These are phyloP conservation scores for Bufo bufo DNA, from an alignment of 2,113 vertebrate species.

Conservation along the genomic window DNA sequence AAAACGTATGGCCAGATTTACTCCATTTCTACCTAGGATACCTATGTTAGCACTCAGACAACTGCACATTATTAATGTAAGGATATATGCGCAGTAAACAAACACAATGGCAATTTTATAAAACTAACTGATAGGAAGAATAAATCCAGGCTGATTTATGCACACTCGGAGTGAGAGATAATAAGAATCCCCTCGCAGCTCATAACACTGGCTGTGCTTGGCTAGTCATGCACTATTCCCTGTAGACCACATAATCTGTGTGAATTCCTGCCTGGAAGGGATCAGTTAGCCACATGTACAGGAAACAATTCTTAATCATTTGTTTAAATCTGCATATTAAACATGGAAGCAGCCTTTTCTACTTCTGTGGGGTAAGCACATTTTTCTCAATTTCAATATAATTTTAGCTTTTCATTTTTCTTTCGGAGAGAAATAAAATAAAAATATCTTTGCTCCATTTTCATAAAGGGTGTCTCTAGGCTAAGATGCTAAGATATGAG, in stretches of 20 bases:
- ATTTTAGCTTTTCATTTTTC: not conserved
- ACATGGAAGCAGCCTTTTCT: conserved; percentile 17
- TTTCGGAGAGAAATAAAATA: conserved; percentile 8
- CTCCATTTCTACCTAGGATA: not conserved
- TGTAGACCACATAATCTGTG: conserved; percentile 45
- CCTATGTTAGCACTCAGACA: not conserved
- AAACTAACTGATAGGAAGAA: conserved; percentile 43
- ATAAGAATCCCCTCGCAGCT: conserved; percentile 53
- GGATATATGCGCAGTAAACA: conserved; percentile 11
- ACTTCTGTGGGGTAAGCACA: conserved; percentile 30
- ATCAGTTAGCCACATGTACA: conserved; percentile 56
- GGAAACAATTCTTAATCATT: conserved; percentile 54
- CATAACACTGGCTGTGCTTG: conserved; percentile 46
- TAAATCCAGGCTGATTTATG: conserved; percentile 50
- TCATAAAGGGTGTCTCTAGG: conserved; percentile 46
- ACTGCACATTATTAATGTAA: conserved; percentile 25
- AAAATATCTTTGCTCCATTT: conserved; percentile 20
- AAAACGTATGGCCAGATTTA: not conserved
- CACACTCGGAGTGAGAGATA: conserved; percentile 47
- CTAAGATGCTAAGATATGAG: conserved; percentile 22
- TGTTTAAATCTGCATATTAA: conserved; percentile 58
- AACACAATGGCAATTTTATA: conserved; percentile 46
- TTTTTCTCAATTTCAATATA: conserved; percentile 41
- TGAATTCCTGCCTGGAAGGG: conserved; percentile 57
- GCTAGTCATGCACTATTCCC: conserved; percentile 50